Evolutionary conservation across 2,113 vertebrate genomes (phyloP), one percentile per base, ranked within the genome.

Genomic region (Aix galericulata): DNA sequence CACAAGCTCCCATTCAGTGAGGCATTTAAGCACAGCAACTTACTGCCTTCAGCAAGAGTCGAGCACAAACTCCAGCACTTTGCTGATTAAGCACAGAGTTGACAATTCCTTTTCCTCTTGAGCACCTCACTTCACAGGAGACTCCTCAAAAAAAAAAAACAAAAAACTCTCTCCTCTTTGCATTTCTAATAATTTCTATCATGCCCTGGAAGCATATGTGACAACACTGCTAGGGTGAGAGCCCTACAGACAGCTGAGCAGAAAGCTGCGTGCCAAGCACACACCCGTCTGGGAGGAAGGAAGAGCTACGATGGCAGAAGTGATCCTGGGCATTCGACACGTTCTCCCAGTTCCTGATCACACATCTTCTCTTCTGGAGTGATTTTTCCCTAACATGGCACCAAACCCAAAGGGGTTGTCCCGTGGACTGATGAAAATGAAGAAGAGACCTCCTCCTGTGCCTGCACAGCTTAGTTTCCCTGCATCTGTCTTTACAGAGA

Each of bases 41-140:
- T 40, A 78, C 23, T 58, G 73, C 56, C 69, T 92, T 78, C 66
- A 93, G 86, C 18, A 10, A 89, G 83, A 84, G 38, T 75, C 58
- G 87, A 96, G 77, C 81, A 82, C 2, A 6, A 71, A 81, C 73
- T 89, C 44, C 60, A 62, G 42, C 85, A 66, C 74, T 89, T 50
- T 94, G 81, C 91, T 95, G 94, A 88, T 79, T 48, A 94, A 85
- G 89, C 77, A 75, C n/a, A 60, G 69, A 82, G 58, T 46, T 82
- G 69, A 60, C 74, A 72, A 75, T 44, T 75, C 69, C 53, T 79
- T 73, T 69, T 50, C 53, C 69, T 81, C 81, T 42, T 88, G 52
- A 94, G 56, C 56, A 64, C 29, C 44, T 73, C 8, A 3, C 32
- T 76, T 67, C 3, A 12, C 42, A 82, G 62, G 14, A 72, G 8